Base-by-base conservation (phyloP, 2,888 invertebrate genomes). In the Hypselothyrea guttata region DNA sequence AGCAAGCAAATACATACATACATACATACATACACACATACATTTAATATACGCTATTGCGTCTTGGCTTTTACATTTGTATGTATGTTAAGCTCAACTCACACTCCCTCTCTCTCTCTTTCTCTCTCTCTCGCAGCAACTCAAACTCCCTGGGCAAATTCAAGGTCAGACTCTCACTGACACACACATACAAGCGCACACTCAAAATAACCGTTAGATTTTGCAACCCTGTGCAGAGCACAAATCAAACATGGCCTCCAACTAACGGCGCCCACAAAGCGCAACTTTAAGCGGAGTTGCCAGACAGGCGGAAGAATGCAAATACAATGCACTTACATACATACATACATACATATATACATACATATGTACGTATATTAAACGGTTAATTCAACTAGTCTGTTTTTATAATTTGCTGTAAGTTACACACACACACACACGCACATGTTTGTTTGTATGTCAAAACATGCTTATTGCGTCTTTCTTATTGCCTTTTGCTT, bases 71-170 rank as follows among this genome's bases (percentile, higher is more conserved):
- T 42, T 9, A 13, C 44, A 13, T 55, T 12, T 13, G 27, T 44
- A 11, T 38, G 28, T 60, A 0, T 30, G 11, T 28, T 11, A 11
- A 41, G 11, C 7, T 18, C 31, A 28, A 42, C 40, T 52, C 45
- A 28, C 42, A 31, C 37, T n/a, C n/a, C n/a, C n/a, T n/a, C n/a
- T n/a, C n/a, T n/a, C n/a, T n/a, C n/a, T n/a, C n/a, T n/a, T n/a
- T n/a, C n/a, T n/a, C n/a, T n/a, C n/a, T n/a, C n/a, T n/a, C n/a
- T n/a, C n/a, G n/a, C 11, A 40, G 31, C n/a, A n/a, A n/a, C n/a
- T n/a, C n/a, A n/a, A 57, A 62, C 68, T 62, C 62, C 71, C 54
- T 59, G 37, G 57, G 35, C 35, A 58, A 71, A 66, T 70, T 70
- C 70, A 70, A 70, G 70, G 70, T 70, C 70, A 71, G 55, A 33